Evolutionary conservation across 2,113 vertebrate species (phyloP).

Genomic region (Bos javanicus): DNA sequence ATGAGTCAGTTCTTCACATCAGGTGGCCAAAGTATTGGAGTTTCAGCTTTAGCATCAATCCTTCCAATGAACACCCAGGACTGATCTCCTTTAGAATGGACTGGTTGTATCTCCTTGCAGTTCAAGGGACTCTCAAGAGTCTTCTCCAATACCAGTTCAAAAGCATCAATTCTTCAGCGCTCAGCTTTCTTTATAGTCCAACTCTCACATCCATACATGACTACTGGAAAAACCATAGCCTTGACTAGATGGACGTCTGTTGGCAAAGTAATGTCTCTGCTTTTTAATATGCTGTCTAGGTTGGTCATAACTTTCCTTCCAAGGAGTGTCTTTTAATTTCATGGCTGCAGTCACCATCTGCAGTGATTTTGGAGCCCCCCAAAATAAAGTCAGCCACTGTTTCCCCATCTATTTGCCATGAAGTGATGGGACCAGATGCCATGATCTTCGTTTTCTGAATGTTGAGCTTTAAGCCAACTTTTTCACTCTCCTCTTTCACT

Average conservation of each 20-base stretch:
- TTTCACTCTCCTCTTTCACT: neutral
- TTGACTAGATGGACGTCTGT: neutral
- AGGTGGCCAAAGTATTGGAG: neutral
- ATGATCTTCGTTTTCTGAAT: neutral
- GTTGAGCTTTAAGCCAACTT: neutral
- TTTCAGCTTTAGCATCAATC: neutral
- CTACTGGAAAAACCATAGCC: neutral
- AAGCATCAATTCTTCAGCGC: fast-evolving
- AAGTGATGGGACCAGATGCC: neutral
- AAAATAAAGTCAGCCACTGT: neutral
- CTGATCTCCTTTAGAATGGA: neutral
- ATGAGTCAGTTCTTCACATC: no score
- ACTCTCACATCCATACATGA: neutral
- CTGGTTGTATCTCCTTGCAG: neutral
- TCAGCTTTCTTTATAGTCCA: neutral
- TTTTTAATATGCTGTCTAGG: neutral
- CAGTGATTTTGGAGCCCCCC: neutral
- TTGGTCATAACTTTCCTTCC: neutral
- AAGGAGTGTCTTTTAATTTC: neutral
- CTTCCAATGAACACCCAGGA: neutral
- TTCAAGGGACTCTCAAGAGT: neutral
- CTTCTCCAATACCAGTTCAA: neutral
- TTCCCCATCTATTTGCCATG: neutral
- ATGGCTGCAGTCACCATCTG: neutral
- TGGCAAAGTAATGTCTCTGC: neutral